Percentiles rank a stretch among this genome's conserved stretches.
Conservation (phyloP, 2,113 vertebrate genomes). For the Megalops atlanticus region DNA sequence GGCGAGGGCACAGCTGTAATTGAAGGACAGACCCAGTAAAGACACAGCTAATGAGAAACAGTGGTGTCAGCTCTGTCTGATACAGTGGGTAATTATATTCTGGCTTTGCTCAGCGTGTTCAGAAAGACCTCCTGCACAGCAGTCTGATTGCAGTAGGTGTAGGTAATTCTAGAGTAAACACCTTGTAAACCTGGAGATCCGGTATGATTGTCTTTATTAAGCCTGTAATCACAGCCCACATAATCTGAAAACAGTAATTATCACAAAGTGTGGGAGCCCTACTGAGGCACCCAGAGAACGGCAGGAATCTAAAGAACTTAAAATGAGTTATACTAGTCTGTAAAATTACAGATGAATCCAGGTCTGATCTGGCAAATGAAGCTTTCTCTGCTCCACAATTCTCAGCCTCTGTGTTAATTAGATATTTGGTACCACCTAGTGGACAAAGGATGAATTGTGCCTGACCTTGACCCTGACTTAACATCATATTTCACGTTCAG, state of each 20-base stretch:
- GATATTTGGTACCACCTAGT: slow-evolving; percentile 31
- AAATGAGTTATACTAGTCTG: background rate
- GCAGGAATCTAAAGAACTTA: background rate
- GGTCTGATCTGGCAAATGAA: background rate
- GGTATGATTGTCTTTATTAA: background rate
- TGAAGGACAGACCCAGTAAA: background rate
- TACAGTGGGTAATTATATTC: slow-evolving; percentile 12
- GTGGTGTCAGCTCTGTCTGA: background rate
- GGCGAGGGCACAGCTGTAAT: background rate
- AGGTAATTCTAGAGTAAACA: slow-evolving; percentile 2
- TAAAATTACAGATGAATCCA: slow-evolving; percentile 1
- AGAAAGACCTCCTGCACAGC: background rate
- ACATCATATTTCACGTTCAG: too few relatives aligned
- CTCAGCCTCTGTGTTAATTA: background rate
- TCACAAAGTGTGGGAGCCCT: background rate
- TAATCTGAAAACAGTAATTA: slow-evolving; percentile 10
- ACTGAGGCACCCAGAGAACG: background rate
- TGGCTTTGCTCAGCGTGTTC: background rate
- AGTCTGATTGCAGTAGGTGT: background rate
- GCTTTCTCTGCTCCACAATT: background rate
- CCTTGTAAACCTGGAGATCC: background rate
- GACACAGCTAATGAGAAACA: background rate
- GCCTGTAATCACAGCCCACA: slow-evolving; percentile 4
- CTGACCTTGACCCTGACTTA: background rate
- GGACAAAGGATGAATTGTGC: background rate